Conservation (phyloP, 2,113 vertebrate species). For the Carassius auratus region DNA sequence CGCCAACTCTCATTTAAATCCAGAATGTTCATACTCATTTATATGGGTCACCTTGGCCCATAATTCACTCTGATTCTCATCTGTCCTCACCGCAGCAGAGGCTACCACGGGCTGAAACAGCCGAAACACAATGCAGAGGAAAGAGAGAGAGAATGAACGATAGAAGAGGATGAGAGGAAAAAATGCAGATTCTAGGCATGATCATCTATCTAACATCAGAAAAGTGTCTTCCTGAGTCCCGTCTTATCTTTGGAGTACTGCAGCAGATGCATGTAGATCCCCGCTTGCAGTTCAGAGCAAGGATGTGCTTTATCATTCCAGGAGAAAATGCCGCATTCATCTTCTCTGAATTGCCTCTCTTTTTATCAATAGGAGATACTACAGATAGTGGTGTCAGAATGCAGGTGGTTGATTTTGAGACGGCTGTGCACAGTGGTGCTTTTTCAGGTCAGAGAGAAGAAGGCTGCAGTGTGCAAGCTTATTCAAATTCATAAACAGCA, state of each 20-base stretch:
- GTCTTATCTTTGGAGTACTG: constrained; percentile 47
- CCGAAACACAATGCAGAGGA: background rate
- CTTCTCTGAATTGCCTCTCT: constrained; percentile 31
- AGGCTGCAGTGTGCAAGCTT: constrained; percentile 14
- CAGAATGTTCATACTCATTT: constrained; percentile 21
- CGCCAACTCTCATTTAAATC: background rate
- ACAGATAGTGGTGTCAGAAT: constrained; percentile 18
- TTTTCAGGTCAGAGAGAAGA: constrained; percentile 39
- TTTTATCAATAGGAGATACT: constrained; percentile 34
- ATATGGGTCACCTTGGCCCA: constrained; percentile 36
- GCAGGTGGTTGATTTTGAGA: constrained; percentile 42
- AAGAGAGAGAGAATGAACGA: constrained; percentile 24
- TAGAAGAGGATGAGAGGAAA: background rate
- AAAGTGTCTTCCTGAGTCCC: constrained; percentile 39
- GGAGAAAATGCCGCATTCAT: constrained; percentile 41
- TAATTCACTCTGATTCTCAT: constrained; percentile 31
- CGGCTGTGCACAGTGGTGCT: constrained; percentile 2
- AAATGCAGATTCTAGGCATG: constrained; percentile 27
- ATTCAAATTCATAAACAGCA: constrained; percentile 43
- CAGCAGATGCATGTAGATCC: constrained; percentile 41
- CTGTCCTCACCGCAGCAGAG: constrained; percentile 13
- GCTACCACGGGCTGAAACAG: background rate
- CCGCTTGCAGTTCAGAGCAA: constrained; percentile 29
- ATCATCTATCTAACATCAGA: constrained; percentile 44
- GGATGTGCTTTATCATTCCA: constrained; percentile 33